These are phyloP conservation scores for Panagrolaimus sp. DNA, from an alignment of 1,140 invertebrate genomes.

Conservation along the genomic window DNA sequence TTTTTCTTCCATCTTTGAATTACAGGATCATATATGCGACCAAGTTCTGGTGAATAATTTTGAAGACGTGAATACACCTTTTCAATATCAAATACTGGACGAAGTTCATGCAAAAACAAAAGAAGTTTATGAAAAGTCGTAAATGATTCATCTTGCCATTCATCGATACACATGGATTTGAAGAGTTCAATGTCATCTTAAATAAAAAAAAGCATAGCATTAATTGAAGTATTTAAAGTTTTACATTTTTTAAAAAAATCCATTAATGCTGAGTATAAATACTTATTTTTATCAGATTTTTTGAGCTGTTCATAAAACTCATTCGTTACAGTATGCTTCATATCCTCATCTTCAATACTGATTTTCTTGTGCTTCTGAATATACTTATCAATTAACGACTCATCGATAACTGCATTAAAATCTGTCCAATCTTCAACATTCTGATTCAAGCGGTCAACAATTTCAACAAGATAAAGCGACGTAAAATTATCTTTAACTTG, in stretches of 20 bases:
- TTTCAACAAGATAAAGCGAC: background rate
- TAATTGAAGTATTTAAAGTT: too few relatives aligned
- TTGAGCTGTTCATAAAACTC: too few relatives aligned
- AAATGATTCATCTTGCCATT: background rate
- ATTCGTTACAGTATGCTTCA: too few relatives aligned
- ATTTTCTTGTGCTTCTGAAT: too few relatives aligned
- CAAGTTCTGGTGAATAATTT: background rate
- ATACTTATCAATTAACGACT: too few relatives aligned
- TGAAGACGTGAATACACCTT: background rate
- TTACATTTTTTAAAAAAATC: too few relatives aligned
- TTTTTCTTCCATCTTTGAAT: background rate
- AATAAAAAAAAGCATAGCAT: background rate
- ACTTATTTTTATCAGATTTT: too few relatives aligned
- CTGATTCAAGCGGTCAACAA: background rate
- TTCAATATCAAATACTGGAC: background rate
- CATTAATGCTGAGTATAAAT: too few relatives aligned
- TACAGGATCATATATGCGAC: background rate
- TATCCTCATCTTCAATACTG: too few relatives aligned
- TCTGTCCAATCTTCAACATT: background rate
- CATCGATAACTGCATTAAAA: background rate
- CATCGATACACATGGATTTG: background rate
- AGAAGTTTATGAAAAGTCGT: background rate
- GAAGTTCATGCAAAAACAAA: background rate
- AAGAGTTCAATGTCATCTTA: background rate
- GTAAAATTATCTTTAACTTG: background rate